Percentiles rank a stretch among this genome's conserved stretches.
Evolutionary conservation across 2,797 vertebrate species (phyloP).

Genomic region (Siniperca undulata): DNA sequence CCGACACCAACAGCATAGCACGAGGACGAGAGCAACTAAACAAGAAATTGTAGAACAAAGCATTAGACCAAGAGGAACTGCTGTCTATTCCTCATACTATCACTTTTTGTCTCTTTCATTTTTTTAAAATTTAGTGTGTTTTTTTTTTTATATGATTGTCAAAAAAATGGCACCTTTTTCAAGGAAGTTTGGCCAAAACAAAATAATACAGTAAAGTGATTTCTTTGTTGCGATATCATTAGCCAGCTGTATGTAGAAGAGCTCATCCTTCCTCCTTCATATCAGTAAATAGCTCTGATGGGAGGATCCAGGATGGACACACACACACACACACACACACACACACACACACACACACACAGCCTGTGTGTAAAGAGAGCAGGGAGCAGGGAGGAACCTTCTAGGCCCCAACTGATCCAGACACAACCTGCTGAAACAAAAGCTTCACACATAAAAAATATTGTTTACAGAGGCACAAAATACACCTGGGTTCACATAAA

Average conservation of each 20-base stretch:
- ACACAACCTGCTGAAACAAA: slow-evolving; percentile 52
- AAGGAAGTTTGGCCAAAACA: neutral
- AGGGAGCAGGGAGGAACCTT: slow-evolving; percentile 50
- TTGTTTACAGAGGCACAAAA: neutral
- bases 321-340: slow-evolving; percentile 18
- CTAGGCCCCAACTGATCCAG: slow-evolving; percentile 16
- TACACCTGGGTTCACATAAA: slow-evolving; percentile 12
- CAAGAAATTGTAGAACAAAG: neutral
- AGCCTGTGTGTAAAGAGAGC: slow-evolving; percentile 11
- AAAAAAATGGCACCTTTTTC: neutral
- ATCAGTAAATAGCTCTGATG: slow-evolving; percentile 58
- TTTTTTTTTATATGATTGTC: neutral
- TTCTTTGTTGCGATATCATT: slow-evolving; percentile 19
- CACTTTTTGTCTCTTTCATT: neutral
- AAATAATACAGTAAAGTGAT: neutral
- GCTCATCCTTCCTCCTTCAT: slow-evolving; percentile 40
- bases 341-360: slow-evolving; percentile 26
- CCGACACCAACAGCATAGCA: neutral
- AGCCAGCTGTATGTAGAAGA: slow-evolving; percentile 27
- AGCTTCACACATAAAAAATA: slow-evolving; percentile 27
- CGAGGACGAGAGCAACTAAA: neutral
- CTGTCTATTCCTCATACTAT: neutral
- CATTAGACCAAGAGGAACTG: neutral
- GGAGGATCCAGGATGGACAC: slow-evolving; percentile 42
- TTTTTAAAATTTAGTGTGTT: neutral